Evolutionary conservation across 2,113 vertebrate species (phyloP).

Genomic region (Tachysurus fulvidraco): DNA sequence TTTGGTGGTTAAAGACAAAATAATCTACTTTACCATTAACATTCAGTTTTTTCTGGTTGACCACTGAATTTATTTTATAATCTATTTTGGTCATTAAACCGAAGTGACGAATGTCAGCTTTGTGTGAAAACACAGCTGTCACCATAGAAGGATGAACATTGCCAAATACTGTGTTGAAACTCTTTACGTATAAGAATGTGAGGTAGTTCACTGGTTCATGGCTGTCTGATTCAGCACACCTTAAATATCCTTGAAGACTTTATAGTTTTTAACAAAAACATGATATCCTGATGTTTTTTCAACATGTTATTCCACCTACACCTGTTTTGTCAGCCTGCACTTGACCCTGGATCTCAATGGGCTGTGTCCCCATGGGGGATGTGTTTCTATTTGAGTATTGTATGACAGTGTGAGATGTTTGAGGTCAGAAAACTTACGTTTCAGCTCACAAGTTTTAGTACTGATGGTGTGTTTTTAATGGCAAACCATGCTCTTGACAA

Average conservation of each 20-base stretch:
- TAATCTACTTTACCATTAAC: neutral
- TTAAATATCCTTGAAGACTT: neutral
- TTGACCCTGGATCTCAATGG: slow-evolving; percentile 1
- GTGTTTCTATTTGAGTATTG: neutral
- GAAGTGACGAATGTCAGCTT: neutral
- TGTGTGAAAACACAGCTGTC: neutral
- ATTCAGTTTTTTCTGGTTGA: neutral
- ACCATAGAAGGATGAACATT: neutral
- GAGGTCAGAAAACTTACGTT: neutral
- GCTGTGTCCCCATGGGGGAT: neutral
- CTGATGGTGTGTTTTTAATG: neutral
- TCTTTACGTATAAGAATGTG: neutral
- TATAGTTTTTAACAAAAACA: neutral
- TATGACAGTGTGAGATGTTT: neutral
- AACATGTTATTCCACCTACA: neutral
- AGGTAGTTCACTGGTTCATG: neutral
- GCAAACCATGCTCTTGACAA: neutral
- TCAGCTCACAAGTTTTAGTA: no score
- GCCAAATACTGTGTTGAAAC: neutral
- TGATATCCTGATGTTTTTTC: neutral
- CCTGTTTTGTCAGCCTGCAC: neutral
- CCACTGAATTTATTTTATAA: neutral
- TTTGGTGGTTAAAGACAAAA: no score
- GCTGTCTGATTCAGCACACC: neutral
- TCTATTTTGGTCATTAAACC: neutral